Percentiles rank a stretch among this genome's conserved stretches.
Evolutionary conservation across 2,113 vertebrate genomes (phyloP).

Genomic region (Nannospalax galili): DNA sequence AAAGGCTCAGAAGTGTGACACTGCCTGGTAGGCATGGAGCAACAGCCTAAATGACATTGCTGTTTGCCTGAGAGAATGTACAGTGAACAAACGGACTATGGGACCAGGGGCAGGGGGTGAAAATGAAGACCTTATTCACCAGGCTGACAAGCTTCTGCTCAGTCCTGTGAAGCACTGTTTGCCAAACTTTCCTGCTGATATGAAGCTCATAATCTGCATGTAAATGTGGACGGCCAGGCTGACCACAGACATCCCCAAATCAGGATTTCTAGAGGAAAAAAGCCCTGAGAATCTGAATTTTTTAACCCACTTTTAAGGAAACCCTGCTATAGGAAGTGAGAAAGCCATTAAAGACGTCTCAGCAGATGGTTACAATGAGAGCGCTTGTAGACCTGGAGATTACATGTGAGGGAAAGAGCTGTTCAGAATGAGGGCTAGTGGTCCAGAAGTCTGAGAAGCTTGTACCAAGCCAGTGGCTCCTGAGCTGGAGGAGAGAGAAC

Average conservation of each 20-base stretch:
- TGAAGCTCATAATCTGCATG: neutral
- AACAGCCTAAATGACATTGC: neutral
- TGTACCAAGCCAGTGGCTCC: neutral
- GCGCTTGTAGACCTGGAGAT: neutral
- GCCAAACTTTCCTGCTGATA: neutral
- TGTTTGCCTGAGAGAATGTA: neutral
- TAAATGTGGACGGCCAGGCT: neutral
- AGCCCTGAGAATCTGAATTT: neutral
- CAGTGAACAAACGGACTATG: neutral
- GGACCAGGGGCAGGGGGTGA: neutral
- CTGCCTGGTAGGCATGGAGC: accelerated
- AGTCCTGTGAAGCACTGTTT: slow-evolving; percentile 24
- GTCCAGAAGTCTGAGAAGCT: neutral
- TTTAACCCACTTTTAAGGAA: neutral
- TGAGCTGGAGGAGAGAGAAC: neutral
- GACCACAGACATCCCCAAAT: neutral
- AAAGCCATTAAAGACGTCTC: slow-evolving; percentile 6
- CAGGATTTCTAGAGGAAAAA: neutral
- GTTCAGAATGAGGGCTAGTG: neutral
- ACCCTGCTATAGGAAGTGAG: neutral
- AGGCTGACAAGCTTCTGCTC: slow-evolving; percentile 6
- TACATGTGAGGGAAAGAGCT: neutral
- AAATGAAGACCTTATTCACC: neutral
- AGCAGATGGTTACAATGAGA: neutral
- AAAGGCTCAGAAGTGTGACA: neutral